Evolutionary conservation across 2,797 vertebrate species (phyloP).

Genomic region (Eulemur albifrons): DNA sequence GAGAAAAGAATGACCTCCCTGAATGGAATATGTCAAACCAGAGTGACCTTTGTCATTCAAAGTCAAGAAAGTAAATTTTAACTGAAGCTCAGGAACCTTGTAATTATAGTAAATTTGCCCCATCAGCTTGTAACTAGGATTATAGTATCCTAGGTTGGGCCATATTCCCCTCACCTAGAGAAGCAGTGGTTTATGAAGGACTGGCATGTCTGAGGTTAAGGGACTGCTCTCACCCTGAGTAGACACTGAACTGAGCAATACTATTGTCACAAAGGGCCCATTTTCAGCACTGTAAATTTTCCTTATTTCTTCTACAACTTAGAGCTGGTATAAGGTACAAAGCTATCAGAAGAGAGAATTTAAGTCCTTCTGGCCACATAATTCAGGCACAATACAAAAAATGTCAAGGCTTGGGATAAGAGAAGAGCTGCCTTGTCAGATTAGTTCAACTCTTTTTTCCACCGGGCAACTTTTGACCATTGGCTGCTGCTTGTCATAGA

Average conservation of each 20-base stretch:
- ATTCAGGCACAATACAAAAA: background rate
- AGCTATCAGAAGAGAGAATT: background rate
- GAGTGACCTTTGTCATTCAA: background rate
- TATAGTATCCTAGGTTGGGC: background rate
- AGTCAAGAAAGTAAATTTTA: slow-evolving; percentile 13
- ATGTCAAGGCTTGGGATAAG: background rate
- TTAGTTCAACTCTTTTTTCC: background rate
- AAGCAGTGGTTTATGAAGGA: background rate
- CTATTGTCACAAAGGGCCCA: background rate
- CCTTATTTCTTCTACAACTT: slow-evolving; percentile 21
- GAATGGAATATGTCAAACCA: background rate
- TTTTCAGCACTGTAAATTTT: slow-evolving; percentile 4
- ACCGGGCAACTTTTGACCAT: background rate
- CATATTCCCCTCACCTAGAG: background rate
- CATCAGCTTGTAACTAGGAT: background rate
- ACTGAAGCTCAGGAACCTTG: background rate
- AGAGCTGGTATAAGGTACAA: background rate
- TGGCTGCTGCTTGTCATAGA: background rate
- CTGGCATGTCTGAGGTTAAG: background rate
- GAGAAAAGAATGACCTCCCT: background rate
- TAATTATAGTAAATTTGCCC: background rate
- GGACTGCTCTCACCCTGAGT: background rate
- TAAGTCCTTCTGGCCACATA: background rate
- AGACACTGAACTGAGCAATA: background rate
- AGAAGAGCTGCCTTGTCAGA: background rate